Conservation (phyloP, 2,888 invertebrate species). For the Monoplex corrugatus region DNA sequence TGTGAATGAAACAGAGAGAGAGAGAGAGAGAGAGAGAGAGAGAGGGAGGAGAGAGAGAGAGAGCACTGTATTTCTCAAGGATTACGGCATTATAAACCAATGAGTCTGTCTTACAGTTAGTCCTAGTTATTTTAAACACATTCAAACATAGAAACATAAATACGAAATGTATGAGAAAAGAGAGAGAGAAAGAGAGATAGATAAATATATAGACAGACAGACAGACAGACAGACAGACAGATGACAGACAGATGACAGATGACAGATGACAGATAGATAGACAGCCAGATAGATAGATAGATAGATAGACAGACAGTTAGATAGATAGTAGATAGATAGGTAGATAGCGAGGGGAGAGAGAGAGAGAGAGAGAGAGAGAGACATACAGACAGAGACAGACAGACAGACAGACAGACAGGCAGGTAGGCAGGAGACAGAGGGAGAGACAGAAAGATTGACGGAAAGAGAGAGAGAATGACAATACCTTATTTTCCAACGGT, state of each 20-base stretch:
- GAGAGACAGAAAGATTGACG: neutral
- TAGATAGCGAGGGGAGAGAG: neutral
- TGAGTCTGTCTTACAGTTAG: too few relatives aligned
- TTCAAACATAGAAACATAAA: too few relatives aligned
- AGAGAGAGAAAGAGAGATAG: neutral
- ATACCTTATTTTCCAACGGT: too few relatives aligned
- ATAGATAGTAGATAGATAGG: neutral
- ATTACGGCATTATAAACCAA: too few relatives aligned
- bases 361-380: neutral
- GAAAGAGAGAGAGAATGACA: neutral
- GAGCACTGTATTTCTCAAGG: too few relatives aligned
- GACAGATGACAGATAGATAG: neutral
- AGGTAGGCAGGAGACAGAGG: too few relatives aligned
- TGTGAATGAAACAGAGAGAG: neutral
- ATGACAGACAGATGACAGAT: too few relatives aligned
- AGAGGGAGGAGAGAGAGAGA: too few relatives aligned
- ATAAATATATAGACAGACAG: neutral
- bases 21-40: neutral
- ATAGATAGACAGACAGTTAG: neutral
- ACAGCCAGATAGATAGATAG: neutral
- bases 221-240: neutral
- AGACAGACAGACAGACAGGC: neutral
- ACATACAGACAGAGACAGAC: neutral
- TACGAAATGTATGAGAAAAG: too few relatives aligned
- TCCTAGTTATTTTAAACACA: too few relatives aligned